Conservation (phyloP, 2,888 invertebrate species). For the Octonoba sinensis region DNA sequence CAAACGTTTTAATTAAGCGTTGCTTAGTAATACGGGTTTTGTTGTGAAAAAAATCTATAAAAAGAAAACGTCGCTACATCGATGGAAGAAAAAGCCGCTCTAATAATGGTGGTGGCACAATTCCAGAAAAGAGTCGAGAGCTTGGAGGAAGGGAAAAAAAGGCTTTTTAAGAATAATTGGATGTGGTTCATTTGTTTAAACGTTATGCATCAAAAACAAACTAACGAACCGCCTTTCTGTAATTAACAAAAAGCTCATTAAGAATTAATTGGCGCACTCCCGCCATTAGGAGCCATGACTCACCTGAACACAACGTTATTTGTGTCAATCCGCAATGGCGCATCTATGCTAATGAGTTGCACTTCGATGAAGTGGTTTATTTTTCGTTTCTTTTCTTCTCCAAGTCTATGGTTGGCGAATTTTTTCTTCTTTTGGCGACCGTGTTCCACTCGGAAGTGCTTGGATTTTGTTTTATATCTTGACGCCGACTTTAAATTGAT, state of each 20-base stretch:
- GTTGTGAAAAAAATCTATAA: conserved; percentile 9
- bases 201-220: conserved; percentile 57
- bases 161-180: conserved; percentile 57
- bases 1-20: conserved; percentile 45
- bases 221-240: conserved; percentile 57
- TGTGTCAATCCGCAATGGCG: conserved; percentile 46
- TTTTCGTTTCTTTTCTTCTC: not conserved
- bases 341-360: conserved; percentile 51
- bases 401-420: no score
- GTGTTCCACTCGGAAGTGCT: no score
- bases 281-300: conserved; percentile 50
- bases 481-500: no score
- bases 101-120: conserved; percentile 50
- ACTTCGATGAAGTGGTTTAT: conserved; percentile 40
- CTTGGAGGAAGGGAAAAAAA: conserved; percentile 11
- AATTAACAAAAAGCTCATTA: conserved; percentile 62
- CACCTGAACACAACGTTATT: conserved; percentile 53
- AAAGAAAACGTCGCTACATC: conserved; percentile 43
- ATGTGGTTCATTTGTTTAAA: conserved; percentile 61
- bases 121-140: conserved; percentile 24
- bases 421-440: no score
- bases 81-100: conserved; percentile 15
- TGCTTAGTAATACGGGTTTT: conserved; percentile 49
- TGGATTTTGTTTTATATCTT: no score
- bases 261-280: conserved; percentile 60